Evolutionary conservation across 2,888 invertebrate species (phyloP), one percentile per base, ranked within the genome.

Genomic region (Halictus ligatus): DNA sequence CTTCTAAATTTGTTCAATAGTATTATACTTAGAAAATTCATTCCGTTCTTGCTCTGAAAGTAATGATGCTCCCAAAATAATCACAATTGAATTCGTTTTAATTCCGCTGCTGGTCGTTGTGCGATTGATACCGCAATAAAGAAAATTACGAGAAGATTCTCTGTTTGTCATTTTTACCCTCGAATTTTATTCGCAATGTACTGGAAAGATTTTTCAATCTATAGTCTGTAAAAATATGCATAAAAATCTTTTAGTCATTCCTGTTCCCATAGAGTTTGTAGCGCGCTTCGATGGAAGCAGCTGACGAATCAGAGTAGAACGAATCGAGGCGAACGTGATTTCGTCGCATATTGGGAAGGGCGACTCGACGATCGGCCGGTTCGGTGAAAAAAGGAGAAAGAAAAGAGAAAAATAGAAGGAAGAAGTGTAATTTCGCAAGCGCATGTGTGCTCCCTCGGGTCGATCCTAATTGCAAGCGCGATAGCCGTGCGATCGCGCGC

Each of bases 381-480:
- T 67, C 64, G 6, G 29, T 29, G 40, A 40, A 35, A 69, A 69
- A 69, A 43, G 7, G 0, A 25, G 25, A 35, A 35, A 35, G 8
- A 3, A 8, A n/a, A 58, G 18, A 13, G 2, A 7, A 15, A 21
- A 35, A 35, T 35, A 35, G 3, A 60, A 40, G n/a, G 35, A 69
- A 43, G 60, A 60, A 76, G 43, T 29, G 75, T 25, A 78, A 78
- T 85, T 84, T 79, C 85, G 84, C 84, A 85, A 85, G 75, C 73
- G 58, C 67, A 75, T 84, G 84, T 74, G 79, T 84, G 85, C 83
- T 72, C 72, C 43, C 67, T 76, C 64, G 43, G 75, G 21, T 64
- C 60, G 78, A 46, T 60, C 75, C 86, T 85, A 81, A 86, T 85
- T 85, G 84, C 82, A 74, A 78, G 73, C 83, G 73, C 84, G 84